Evolutionary conservation across 1,140 invertebrate species (phyloP).

Genomic region (Apis florea): DNA sequence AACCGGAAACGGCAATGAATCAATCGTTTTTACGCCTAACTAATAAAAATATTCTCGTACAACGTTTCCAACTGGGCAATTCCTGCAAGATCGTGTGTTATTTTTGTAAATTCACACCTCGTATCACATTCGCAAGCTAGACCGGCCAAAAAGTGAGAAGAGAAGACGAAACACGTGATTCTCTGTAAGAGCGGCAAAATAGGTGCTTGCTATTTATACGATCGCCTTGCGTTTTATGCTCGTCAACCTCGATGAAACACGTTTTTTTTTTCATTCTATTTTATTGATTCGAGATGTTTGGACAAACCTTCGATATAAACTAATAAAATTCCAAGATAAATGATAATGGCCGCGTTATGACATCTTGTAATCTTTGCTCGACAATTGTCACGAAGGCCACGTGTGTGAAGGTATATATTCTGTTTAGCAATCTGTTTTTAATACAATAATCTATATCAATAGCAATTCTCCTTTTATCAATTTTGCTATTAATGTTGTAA

Average conservation of each 20-base stretch:
- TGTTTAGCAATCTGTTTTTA: neutral
- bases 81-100: conserved; percentile 15
- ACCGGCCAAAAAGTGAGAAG: conserved; percentile 26
- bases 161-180: conserved; percentile 22
- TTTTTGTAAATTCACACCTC: conserved; percentile 29
- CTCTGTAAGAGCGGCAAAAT: conserved; percentile 47
- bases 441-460: too few relatives aligned
- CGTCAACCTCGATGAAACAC: neutral
- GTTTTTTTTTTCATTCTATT: neutral
- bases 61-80: neutral
- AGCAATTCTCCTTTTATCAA: too few relatives aligned
- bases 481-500: neutral
- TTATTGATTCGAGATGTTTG: neutral
- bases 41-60: conserved; percentile 22
- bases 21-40: neutral
- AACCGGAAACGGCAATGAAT: conserved; percentile 21
- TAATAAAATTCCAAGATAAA: neutral
- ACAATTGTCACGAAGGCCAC: neutral
- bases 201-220: conserved; percentile 54
- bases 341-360: neutral
- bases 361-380: neutral
- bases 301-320: too few relatives aligned
- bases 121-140: neutral
- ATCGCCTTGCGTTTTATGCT: conserved; percentile 11
- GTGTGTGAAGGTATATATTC: too few relatives aligned